Conservation (phyloP, 2,888 invertebrate genomes). For the Lepidochrysops patricia region DNA sequence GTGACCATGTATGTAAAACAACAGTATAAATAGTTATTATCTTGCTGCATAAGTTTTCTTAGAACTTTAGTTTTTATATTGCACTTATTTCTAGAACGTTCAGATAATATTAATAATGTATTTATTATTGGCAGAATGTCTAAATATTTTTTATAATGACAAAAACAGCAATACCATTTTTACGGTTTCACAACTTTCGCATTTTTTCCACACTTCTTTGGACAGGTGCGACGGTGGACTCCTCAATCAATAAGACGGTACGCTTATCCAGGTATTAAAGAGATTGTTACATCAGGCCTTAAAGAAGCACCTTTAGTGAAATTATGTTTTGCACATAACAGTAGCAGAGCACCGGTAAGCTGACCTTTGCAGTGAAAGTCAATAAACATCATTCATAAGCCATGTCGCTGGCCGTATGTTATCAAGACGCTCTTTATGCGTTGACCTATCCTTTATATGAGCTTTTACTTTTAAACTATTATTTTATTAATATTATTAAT, state of each 20-base stretch:
- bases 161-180: too few species aligned
- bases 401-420: neutral
- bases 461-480: neutral
- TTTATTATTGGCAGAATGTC: neutral
- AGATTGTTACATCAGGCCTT: neutral
- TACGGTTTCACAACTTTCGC: neutral
- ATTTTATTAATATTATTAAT: too few species aligned
- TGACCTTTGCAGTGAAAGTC: slow-evolving; percentile 4
- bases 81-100: too few species aligned
- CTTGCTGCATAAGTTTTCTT: neutral
- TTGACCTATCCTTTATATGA: neutral
- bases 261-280: neutral
- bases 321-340: neutral
- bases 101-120: too few species aligned
- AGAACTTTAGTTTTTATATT: neutral
- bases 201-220: neutral
- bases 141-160: neutral
- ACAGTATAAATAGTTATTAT: neutral
- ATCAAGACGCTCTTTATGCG: neutral
- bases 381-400: neutral
- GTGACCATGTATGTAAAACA: neutral
- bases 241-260: neutral
- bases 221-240: neutral
- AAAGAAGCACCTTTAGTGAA: neutral
- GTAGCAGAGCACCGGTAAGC: neutral